phyloP scores from a whole-genome alignment of 2,888 invertebrate species.

The Danaus chrysippus region DNA sequence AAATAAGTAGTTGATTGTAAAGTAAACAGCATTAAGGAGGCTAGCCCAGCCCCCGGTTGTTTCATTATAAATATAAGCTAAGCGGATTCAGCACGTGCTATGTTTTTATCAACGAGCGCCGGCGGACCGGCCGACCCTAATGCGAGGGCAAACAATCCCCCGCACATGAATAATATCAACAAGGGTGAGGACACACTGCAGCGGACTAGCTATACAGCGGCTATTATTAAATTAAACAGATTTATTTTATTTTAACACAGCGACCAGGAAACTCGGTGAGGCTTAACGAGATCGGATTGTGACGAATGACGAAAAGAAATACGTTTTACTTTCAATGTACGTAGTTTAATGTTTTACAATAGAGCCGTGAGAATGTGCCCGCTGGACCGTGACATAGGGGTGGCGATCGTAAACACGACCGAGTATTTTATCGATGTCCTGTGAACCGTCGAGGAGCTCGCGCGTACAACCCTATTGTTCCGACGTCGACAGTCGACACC shows the following conservation, averaged over 20 bases:
- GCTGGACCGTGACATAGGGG: slow-evolving; percentile 50
- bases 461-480: slow-evolving; percentile 64
- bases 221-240: slow-evolving; percentile 73
- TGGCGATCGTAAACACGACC: slow-evolving; percentile 68
- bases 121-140: slow-evolving; percentile 47
- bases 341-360: slow-evolving; percentile 65
- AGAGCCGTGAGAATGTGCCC: slow-evolving; percentile 50
- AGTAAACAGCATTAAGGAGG: slow-evolving; percentile 53
- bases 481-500: slow-evolving; percentile 56
- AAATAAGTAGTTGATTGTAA: slow-evolving; percentile 31
- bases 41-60: slow-evolving; percentile 40
- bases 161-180: slow-evolving; percentile 71
- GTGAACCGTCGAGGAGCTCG: slow-evolving; percentile 41
- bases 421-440: slow-evolving; percentile 70
- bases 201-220: slow-evolving; percentile 66
- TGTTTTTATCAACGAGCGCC: slow-evolving; percentile 65
- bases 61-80: slow-evolving; percentile 68
- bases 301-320: neutral
- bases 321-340: slow-evolving; percentile 9
- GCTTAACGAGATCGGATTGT: slow-evolving; percentile 2
- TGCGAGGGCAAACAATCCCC: slow-evolving; percentile 61
- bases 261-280: slow-evolving; percentile 10
- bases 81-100: slow-evolving; percentile 72
- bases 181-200: slow-evolving; percentile 48
- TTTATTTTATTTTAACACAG: slow-evolving; percentile 22